Evolutionary conservation across 2,888 invertebrate genomes (phyloP).

Genomic region (Leucophenga montana): DNA sequence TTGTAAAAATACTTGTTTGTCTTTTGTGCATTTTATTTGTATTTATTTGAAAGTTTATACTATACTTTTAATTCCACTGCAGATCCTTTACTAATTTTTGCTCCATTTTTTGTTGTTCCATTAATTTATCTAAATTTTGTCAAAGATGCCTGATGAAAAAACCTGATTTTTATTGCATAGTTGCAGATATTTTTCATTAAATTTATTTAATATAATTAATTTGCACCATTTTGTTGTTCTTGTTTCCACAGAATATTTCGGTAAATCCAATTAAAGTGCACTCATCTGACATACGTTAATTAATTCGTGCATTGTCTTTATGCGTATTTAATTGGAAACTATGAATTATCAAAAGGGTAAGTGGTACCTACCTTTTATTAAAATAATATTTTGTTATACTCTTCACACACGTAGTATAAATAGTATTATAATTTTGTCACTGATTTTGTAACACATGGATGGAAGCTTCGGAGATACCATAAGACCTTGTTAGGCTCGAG

Average conservation of each 20-base stretch:
- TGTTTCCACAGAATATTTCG: conserved; percentile 52
- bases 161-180: too few relatives aligned
- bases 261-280: conserved; percentile 26
- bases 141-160: too few relatives aligned
- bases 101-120: too few relatives aligned
- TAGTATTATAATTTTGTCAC: too few relatives aligned
- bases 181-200: too few relatives aligned
- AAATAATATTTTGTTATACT: not conserved
- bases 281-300: conserved; percentile 23
- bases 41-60: not conserved
- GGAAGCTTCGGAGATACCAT: too few relatives aligned
- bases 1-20: conserved; percentile 6
- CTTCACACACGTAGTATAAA: too few relatives aligned
- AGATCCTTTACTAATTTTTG: too few relatives aligned
- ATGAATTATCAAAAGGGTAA: conserved; percentile 73
- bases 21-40: conserved; percentile 8
- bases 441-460: too few relatives aligned
- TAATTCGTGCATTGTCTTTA: conserved; percentile 28
- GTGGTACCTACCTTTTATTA: conserved; percentile 40
- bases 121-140: too few relatives aligned
- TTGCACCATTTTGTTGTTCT: conserved; percentile 17
- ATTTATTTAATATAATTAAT: conserved; percentile 2
- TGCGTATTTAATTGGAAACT: conserved; percentile 55
- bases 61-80: not conserved
- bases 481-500: too few relatives aligned